Base-by-base conservation (phyloP, 2,888 invertebrate genomes). In the Andrena fulva region DNA sequence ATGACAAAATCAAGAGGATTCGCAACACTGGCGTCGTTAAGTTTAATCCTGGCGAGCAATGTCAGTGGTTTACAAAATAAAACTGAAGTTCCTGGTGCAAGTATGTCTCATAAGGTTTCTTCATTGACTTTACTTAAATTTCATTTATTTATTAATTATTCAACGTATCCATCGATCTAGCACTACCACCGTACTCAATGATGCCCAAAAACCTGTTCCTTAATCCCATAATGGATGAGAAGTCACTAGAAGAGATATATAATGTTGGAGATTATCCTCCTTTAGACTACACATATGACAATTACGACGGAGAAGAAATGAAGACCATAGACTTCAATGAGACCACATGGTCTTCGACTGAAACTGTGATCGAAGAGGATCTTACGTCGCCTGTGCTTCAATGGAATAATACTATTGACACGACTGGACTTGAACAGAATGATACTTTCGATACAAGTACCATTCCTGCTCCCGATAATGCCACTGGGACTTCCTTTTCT, bases 11-110 rank as follows among this genome's bases (percentile, higher is more conserved):
- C 62, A 59, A 87, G 94, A 92, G 90, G 92, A 4, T 85, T 94
- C n/a, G 91, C 93, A 4, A 93, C 94, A 10, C 87, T 94, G 5
- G 91, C 94, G 50, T 89, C 95, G 52, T 85, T 95, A 73, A 92
- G 94, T 73, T 92, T 95, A 5, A 92, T 94, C 0, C 56, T 94
- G 16, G 85, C 90, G 70, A 88, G 92, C 8, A 92, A 91, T 35
- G 27, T 80, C 2, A 79, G 86, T 6, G 66, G 74, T 33, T 42
- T 48, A 6, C 78, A 83, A 0, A 16, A 27, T 8, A 77, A 77
- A 0, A 78, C 56, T 6, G 80, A 76, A 31, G 3, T 63, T 59
- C 7, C 66, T 1, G 27, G 74, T 29, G 10, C 73, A 63, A 77
- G 87, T 88, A 83, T 0, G 73, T 63, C 7, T 42, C 16, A 2